Base-by-base conservation (phyloP, 1,140 invertebrate species). In the Aphelinus certus region DNA sequence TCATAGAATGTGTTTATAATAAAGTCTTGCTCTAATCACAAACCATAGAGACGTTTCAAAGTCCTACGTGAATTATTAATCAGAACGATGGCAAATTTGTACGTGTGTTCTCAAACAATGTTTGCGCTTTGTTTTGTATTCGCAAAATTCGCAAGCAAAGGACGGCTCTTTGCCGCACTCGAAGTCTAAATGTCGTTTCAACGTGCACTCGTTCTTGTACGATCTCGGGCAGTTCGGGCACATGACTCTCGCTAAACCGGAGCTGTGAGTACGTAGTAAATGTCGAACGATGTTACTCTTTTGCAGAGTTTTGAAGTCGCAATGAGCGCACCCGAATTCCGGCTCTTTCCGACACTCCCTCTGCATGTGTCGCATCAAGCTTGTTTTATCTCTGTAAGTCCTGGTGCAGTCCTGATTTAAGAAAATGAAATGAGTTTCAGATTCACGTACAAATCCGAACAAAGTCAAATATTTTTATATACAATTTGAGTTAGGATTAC, bases 291-390 rank as follows among this genome's bases (percentile, higher is more conserved):
- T 42, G 49, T 66, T 66, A 3, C 48, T 53, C 45, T 66, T 65
- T 45, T 66, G 49, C 3, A 43, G 10, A 10, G 10, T n/a, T 6
- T 26, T 3, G 2, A 51, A 53, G 42, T 66, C 49, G n/a, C 64
- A 53, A 10, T 66, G 47, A 7, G 48, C 63, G 9, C 64, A 66
- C 5, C 7, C 9, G 10, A 88, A 88, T 77, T 84, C 81, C 2
- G 87, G 85, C 72, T 83, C 82, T n/a, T 84, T 79, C 55, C 88
- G 88, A 78, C 88, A 89, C 78, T 89, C 88, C 66, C 82, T 89
- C 48, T 86, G 85, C 71, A 87, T 77, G 79, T 89, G 89, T 49
- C 83, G 82, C 9, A 77, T 79, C 55, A 72, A 26, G 7, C 45
- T 57, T 3, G 26, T n/a, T 53, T 81, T 82, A 26, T 86, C 82